A percentile compares a stretch with the other conserved stretches of the same genome.
Evolutionary conservation across 1,140 invertebrate genomes (phyloP).

Genomic region (Drosophila asahinai): DNA sequence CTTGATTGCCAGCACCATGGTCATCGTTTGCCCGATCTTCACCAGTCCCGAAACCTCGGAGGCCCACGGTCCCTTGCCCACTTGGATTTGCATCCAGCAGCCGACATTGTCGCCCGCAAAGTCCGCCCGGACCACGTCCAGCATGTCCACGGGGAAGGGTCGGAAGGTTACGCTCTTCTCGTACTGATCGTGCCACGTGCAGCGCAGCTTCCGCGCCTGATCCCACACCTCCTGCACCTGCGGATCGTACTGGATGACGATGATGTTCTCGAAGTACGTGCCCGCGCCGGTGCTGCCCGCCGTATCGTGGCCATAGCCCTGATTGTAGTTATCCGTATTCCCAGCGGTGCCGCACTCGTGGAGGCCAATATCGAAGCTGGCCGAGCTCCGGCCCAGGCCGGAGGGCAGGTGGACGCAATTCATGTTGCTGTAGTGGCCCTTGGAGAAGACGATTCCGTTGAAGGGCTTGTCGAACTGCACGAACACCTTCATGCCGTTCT

Average conservation of each 20-base stretch:
- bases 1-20: conserved; percentile 98
- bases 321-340: conserved; percentile 94
- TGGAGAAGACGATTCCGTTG: conserved; percentile 97
- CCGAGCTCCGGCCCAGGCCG: conserved; percentile 92
- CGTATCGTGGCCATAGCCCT: conserved; percentile 92
- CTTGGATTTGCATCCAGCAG: conserved; percentile 97
- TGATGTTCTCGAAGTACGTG: conserved; percentile 97
- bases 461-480: conserved; percentile 97
- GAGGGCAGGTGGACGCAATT: conserved; percentile 96
- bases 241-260: conserved; percentile 97
- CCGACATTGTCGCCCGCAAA: conserved; percentile 98
- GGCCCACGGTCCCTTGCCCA: conserved; percentile 98
- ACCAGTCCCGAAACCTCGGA: conserved; percentile 97
- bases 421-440: conserved; percentile 95
- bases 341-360: conserved; percentile 96
- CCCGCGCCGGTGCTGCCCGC: conserved; percentile 88
- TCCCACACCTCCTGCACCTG: conserved; percentile 99
- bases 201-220: conserved; percentile 95
- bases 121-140: conserved; percentile 96
- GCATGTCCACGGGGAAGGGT: conserved; percentile 97
- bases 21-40: conserved; percentile 98
- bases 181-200: conserved; percentile 98
- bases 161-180: conserved; percentile 97
- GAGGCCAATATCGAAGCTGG: conserved; percentile 96
- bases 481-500: conserved; percentile 96